These are phyloP conservation scores for Furcifer pardalis DNA, from an alignment of 2,797 vertebrate genomes.

Conservation along the genomic window DNA sequence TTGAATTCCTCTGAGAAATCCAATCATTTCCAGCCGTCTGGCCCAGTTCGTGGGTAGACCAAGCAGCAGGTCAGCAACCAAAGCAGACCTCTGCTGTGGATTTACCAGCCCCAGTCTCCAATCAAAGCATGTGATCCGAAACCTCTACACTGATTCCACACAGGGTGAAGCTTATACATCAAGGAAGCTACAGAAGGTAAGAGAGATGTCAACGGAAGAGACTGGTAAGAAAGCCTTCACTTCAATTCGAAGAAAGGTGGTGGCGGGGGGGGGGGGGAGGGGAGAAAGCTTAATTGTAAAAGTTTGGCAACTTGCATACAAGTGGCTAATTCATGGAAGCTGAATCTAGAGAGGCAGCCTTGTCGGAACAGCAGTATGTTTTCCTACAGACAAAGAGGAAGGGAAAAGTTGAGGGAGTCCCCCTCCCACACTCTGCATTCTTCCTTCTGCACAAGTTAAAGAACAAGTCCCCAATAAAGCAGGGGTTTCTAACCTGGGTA, in stretches of 20 bases:
- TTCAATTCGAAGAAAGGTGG: too few species aligned
- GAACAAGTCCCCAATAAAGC: fast-evolving
- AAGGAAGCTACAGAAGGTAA: neutral
- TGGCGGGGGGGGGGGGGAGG: too few species aligned
- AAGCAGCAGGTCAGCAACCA: neutral
- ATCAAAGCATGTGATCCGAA: neutral
- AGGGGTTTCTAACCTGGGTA: neutral
- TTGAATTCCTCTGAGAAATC: too few species aligned
- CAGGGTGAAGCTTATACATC: neutral
- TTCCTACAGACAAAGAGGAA: neutral
- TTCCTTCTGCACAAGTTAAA: neutral
- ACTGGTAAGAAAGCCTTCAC: neutral
- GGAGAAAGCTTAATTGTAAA: neutral
- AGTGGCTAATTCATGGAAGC: neutral
- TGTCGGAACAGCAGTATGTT: neutral
- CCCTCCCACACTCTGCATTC: neutral
- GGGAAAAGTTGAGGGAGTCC: neutral
- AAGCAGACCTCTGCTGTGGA: neutral
- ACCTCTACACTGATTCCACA: neutral
- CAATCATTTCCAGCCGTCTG: too few species aligned
- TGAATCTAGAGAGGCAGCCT: fast-evolving
- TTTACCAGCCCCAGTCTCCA: neutral
- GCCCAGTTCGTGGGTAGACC: too few species aligned
- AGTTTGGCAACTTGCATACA: neutral
- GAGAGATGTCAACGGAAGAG: neutral